Percentiles rank a stretch among this genome's conserved stretches.
phyloP scores from a whole-genome alignment of 92 coral and sea anemone genomes.

The Pocillopora grandis region DNA sequence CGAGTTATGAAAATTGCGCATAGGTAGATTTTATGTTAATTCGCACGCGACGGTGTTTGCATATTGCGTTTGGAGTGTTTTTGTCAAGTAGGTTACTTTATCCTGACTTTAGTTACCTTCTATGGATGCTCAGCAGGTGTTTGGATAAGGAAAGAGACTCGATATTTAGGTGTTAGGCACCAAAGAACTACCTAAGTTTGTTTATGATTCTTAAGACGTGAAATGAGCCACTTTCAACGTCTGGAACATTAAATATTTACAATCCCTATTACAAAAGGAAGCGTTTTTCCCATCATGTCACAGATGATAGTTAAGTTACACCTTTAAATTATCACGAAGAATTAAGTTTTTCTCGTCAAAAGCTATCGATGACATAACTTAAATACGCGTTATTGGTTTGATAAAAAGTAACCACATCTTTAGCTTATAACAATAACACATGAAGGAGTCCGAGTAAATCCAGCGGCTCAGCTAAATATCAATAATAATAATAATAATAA shows the following conservation, averaged over 20 bases:
- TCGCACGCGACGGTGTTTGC: neutral
- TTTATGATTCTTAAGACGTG: neutral
- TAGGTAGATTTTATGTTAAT: no score
- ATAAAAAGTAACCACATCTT: no score
- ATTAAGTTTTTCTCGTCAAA: neutral
- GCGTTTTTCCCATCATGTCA: neutral
- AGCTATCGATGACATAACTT: neutral
- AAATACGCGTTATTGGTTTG: neutral
- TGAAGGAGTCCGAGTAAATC: no score
- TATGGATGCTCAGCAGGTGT: conserved; percentile 5
- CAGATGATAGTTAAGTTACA: neutral
- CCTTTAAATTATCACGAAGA: neutral
- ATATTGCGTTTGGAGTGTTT: neutral
- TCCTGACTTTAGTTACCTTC: neutral
- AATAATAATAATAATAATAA: no score
- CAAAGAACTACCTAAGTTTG: neutral
- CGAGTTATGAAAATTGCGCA: no score
- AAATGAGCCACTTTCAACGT: neutral
- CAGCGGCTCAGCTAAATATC: no score
- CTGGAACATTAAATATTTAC: conserved; percentile 10
- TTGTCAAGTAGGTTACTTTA: neutral
- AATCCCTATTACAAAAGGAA: neutral
- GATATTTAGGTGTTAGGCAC: neutral
- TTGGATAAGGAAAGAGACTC: neutral
- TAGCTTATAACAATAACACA: no score